A percentile compares a stretch with the other conserved stretches of the same genome.
Conservation (phyloP, 92 coral and sea anemone genomes). For the Parazoanthus atlanticus region DNA sequence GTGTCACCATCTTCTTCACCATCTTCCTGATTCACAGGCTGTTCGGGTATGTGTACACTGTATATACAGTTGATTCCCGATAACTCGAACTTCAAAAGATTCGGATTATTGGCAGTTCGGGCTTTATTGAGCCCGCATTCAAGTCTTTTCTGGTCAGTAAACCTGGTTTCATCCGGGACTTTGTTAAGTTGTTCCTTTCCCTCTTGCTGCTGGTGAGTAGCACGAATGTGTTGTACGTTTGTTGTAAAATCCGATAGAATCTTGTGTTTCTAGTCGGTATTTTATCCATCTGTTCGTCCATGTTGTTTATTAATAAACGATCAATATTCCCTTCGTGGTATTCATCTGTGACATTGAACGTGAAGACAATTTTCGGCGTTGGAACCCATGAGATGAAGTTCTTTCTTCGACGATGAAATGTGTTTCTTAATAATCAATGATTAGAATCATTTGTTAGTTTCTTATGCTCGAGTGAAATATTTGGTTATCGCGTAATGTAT, state of each 20-base stretch:
- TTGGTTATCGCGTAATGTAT: not conserved
- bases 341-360: not conserved
- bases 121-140: conserved; percentile 38
- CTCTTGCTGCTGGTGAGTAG: conserved; percentile 68
- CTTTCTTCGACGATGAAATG: not conserved
- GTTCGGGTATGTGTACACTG: not conserved
- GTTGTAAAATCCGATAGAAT: conserved; percentile 55
- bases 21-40: not conserved
- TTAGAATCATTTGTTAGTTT: not conserved
- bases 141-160: conserved; percentile 12
- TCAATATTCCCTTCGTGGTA: not conserved
- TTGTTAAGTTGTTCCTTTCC: conserved; percentile 51
- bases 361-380: not conserved
- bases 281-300: not conserved
- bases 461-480: not conserved
- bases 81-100: too few species aligned
- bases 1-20: too few species aligned
- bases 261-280: not conserved
- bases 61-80: too few species aligned
- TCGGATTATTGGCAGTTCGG: too few species aligned
- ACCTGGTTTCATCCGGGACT: conserved; percentile 63
- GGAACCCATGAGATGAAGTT: not conserved
- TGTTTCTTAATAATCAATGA: not conserved
- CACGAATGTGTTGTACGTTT: not conserved
- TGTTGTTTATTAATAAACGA: not conserved